These are phyloP conservation scores for Pyrochroa serraticornis DNA, from an alignment of 2,888 invertebrate species.

Conservation along the genomic window DNA sequence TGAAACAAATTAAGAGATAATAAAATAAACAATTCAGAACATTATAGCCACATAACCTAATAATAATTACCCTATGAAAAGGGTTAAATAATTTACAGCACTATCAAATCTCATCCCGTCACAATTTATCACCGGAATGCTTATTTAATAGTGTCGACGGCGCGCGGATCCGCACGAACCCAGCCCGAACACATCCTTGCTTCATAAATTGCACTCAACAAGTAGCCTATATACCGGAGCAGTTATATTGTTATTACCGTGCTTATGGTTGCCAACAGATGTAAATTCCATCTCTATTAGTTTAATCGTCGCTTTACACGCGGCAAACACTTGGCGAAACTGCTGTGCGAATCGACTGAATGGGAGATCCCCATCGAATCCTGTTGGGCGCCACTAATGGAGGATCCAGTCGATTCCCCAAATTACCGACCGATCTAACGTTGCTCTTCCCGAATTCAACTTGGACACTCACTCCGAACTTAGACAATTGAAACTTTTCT, in stretches of 20 bases:
- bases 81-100: constrained; percentile 60
- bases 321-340: too few relatives aligned
- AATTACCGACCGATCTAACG: too few relatives aligned
- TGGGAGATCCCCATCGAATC: too few relatives aligned
- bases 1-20: constrained; percentile 41
- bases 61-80: constrained; percentile 59
- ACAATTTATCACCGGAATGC: constrained; percentile 60
- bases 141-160: constrained; percentile 58
- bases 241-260: constrained; percentile 61
- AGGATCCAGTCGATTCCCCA: too few relatives aligned
- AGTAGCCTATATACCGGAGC: constrained; percentile 59
- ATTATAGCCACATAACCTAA: constrained; percentile 51
- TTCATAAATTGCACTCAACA: constrained; percentile 62
- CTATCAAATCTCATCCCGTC: constrained; percentile 60
- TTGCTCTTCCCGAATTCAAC: too few relatives aligned
- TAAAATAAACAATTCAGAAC: constrained; percentile 47
- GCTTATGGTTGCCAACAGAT: constrained; percentile 60
- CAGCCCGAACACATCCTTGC: constrained; percentile 51
- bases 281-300: constrained; percentile 58
- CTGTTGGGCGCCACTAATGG: too few relatives aligned
- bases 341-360: too few relatives aligned
- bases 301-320: constrained; percentile 49
- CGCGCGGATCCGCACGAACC: constrained; percentile 52
- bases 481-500: too few relatives aligned
- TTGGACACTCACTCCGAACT: too few relatives aligned